Base-by-base conservation (phyloP, 2,888 invertebrate species). In the Drosophila kanekoi region DNA sequence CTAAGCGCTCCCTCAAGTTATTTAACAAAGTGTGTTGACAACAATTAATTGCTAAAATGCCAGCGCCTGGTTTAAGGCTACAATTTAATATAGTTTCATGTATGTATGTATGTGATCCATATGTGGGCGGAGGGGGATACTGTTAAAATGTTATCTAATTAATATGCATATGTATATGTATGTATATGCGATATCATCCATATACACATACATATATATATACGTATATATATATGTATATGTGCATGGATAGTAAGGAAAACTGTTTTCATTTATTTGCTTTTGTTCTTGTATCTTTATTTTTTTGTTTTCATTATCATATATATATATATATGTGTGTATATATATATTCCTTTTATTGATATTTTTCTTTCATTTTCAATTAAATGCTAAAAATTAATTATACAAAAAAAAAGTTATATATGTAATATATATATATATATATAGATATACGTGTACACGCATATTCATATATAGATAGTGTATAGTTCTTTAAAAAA, bases 381-480 rank as follows among this genome's bases (percentile, higher is more conserved):
- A 70, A 61, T 73, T 82, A 81, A 87, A 82, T 76, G 81, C 82
- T 87, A 82, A 78, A 28, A 85, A 81, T 76, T 82, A 82, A 79
- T 65, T 53, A 45, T 72, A 62, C 37, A 70, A 79, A 77, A 73
- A 72, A 68, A 56, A 72, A 51, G 41, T 49, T 14, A 8, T 40
- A 28, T 28, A 51, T 14, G 41, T 20, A 32, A 47, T 58, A 20
- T 41, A 64, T 38, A 51, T 33, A 57, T 20, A 56, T 35, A 14
- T 2, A 33, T 6, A 33, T 10, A 37, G n/a, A 20, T 43, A 44
- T 38, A 33, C 20, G 51, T 63, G 40, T 62, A 51, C 44, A 33
- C 14, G 32, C 43, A 20, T 38, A 20, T 38, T 49, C 51, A n/a
- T 43, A 45, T 41, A 41, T 41, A 47, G 16, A 38, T 54, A 23